These are phyloP conservation scores for Eumeta japonica DNA, from an alignment of 1,140 invertebrate genomes.

Conservation along the genomic window DNA sequence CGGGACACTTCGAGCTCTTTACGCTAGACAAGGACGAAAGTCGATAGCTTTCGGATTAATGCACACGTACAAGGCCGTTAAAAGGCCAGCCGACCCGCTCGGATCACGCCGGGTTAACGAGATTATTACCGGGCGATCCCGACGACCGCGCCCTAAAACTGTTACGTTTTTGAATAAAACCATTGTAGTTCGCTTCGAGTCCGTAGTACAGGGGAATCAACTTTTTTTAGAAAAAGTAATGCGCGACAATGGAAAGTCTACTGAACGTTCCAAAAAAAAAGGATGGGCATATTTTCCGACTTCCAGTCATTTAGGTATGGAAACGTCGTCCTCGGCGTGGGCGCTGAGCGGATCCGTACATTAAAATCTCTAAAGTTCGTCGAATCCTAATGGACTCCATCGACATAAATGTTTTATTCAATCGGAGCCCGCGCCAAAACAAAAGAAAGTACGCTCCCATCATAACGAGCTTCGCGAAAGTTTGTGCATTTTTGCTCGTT, in stretches of 20 bases:
- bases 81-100: conserved; percentile 47
- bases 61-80: conserved; percentile 50
- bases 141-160: conserved; percentile 50
- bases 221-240: no score
- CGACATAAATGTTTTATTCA: conserved; percentile 54
- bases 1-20: conserved; percentile 22
- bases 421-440: conserved; percentile 38
- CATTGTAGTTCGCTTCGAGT: no score
- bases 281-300: no score
- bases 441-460: conserved; percentile 43
- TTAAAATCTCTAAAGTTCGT: conserved; percentile 33
- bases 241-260: no score
- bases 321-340: no score
- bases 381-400: conserved; percentile 45
- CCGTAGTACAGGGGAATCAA: no score
- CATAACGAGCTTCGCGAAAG: conserved; percentile 38
- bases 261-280: no score
- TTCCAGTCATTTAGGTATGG: no score
- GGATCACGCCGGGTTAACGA: conserved; percentile 52
- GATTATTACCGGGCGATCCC: conserved; percentile 56
- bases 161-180: conserved; percentile 39
- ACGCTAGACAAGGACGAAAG: conserved; percentile 41
- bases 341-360: conserved; percentile 17
- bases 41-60: conserved; percentile 54
- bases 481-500: conserved; percentile 38